Evolutionary conservation across 2,888 invertebrate genomes (phyloP).

Genomic region (Crocallis elinguaria): DNA sequence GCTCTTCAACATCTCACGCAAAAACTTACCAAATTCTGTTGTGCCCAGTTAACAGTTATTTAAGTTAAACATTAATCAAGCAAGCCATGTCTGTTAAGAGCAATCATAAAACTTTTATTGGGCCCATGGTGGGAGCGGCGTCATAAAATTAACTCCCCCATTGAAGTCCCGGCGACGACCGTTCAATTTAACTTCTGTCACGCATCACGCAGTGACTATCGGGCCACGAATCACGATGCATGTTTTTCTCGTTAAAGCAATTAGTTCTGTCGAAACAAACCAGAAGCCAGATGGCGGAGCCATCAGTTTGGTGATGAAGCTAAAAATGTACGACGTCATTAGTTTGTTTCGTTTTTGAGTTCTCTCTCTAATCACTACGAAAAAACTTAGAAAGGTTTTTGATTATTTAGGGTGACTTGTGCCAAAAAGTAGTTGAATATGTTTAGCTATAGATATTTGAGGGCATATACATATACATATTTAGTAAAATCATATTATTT

Average conservation of each 20-base stretch:
- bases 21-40: no score
- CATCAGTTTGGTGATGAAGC: slow-evolving; percentile 1
- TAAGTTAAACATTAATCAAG: slow-evolving; percentile 9
- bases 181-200: slow-evolving; percentile 37
- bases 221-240: slow-evolving; percentile 46
- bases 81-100: background rate
- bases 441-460: no score
- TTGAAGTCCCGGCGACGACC: slow-evolving; percentile 19
- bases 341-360: no score
- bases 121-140: slow-evolving; percentile 15
- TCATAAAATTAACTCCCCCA: slow-evolving; percentile 27
- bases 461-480: no score
- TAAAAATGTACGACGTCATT: background rate
- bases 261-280: slow-evolving; percentile 49
- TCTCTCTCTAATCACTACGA: background rate
- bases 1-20: no score
- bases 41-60: background rate
- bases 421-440: no score
- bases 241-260: slow-evolving; percentile 64
- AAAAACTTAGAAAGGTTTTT: no score
- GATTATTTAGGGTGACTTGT: no score
- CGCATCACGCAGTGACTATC: slow-evolving; percentile 22
- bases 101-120: slow-evolving; percentile 12
- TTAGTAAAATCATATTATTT: no score
- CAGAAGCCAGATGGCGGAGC: slow-evolving; percentile 12